Base-by-base conservation (phyloP, 2,888 invertebrate species). In the Laspeyria flexula region DNA sequence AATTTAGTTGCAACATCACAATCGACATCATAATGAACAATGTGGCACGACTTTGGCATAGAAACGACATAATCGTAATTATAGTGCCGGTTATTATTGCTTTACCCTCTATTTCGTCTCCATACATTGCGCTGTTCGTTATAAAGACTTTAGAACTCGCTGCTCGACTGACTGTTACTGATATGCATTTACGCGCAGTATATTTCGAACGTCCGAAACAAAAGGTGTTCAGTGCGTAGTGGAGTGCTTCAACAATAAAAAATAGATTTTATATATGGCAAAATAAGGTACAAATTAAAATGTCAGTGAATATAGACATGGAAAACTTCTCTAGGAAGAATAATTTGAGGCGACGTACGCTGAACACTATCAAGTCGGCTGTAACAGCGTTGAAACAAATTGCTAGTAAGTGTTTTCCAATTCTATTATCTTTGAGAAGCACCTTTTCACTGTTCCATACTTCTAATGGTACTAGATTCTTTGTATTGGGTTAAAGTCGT, bases 161-260 rank as follows among this genome's bases (percentile, higher is more conserved):
- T 78, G 81, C 72, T 74, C 68, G 61, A 77, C 81, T 73, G 74
- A 73, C 82, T 79, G 79, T 75, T 80, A 80, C 83, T 83, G 86
- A 87, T 85, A 85, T 90, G 88, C 87, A 86, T 88, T 84, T 81
- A 85, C 85, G 69, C 80, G 76, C 88, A 91, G 91, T 90, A 71
- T 84, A 83, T 83, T 85, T 81, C 75, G 77, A 74, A 82, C 85
- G 75, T 73, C 76, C 76, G 79, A 76, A 80, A 88, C 86, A 86
- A 87, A 81, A 87, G 85, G 88, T 86, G 71, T 75, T 62, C 70
- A 71, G 59, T 62, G 66, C 63, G 64, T 55, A 56, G 60, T 61
- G 59, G 55, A 39, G 55, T 55, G 50, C 27, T 42, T 50, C 42
- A 61, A 48, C 53, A 56, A 43, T 15, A 53, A 44, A 61, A 67